A percentile compares a stretch with the other conserved stretches of the same genome.
These are phyloP conservation scores for Tragelaphus imberbis DNA, from an alignment of 2,113 vertebrate genomes.

Conservation along the genomic window DNA sequence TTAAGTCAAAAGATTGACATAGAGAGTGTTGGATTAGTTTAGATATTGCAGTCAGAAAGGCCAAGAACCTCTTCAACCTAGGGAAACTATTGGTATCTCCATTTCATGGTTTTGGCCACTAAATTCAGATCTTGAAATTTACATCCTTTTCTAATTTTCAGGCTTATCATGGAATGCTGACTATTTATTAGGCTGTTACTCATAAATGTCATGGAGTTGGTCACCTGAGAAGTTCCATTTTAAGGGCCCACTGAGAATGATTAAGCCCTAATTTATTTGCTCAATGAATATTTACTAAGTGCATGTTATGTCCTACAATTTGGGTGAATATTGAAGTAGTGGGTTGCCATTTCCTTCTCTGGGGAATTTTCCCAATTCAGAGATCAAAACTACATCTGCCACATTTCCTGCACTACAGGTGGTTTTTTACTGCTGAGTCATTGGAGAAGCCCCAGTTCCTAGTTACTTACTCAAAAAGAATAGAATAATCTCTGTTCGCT, in stretches of 20 bases:
- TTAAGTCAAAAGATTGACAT: not conserved
- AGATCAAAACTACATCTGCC: fast-evolving
- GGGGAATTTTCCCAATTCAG: not conserved
- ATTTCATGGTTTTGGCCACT: not conserved
- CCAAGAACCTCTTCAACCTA: not conserved
- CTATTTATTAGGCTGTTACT: not conserved
- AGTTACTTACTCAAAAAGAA: not conserved
- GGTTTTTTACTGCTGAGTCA: not conserved
- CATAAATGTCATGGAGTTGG: not conserved
- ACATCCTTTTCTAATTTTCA: not conserved
- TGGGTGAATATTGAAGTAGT: not conserved
- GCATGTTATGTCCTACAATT: constrained; percentile 20
- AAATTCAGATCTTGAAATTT: not conserved
- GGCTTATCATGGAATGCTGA: not conserved
- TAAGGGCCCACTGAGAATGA: not conserved
- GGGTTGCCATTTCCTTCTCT: not conserved
- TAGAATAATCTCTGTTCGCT: not conserved
- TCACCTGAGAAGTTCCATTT: not conserved
- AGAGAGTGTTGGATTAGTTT: not conserved
- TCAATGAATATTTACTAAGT: constrained; percentile 34
- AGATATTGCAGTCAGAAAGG: not conserved
- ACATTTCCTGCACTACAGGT: not conserved
- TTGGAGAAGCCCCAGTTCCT: not conserved
- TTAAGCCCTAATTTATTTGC: constrained; percentile 28
- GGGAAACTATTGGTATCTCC: not conserved